Conservation (phyloP, 2,797 vertebrate species). For the Eutrigla gurnardus region DNA sequence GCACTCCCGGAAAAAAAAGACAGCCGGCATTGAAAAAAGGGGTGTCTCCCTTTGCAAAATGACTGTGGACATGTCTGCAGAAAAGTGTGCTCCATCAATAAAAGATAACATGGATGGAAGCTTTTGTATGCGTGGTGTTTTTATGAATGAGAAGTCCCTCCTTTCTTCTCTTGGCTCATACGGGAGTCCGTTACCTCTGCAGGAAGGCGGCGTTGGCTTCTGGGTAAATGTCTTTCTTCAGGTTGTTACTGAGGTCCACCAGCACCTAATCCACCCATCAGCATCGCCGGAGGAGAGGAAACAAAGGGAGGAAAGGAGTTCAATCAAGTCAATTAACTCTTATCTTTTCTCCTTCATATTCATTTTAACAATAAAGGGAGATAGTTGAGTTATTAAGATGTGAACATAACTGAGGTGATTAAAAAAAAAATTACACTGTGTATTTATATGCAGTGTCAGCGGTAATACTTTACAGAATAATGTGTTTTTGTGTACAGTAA, state of each 20-base stretch:
- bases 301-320: slow-evolving; percentile 13
- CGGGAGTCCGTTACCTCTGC: slow-evolving; percentile 60
- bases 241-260: slow-evolving; percentile 94
- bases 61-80: background rate
- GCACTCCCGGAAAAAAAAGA: slow-evolving; percentile 28
- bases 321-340: slow-evolving; percentile 11
- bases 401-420: background rate
- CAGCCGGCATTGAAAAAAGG: background rate
- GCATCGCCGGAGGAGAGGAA: background rate
- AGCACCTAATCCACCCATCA: slow-evolving; percentile 77
- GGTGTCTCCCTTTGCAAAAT: background rate
- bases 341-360: slow-evolving; percentile 17
- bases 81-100: slow-evolving; percentile 3
- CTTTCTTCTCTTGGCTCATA: background rate
- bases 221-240: slow-evolving; percentile 87
- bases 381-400: slow-evolving; percentile 9
- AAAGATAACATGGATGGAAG: background rate
- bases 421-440: background rate
- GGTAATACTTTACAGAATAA: background rate
- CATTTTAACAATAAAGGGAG: background rate
- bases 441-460: background rate
- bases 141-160: background rate
- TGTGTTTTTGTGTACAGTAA: background rate
- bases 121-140: background rate
- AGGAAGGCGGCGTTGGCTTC: slow-evolving; percentile 86